Evolutionary conservation across 1,140 invertebrate genomes (phyloP), one percentile per base, ranked within the genome.

Genomic region (Eufriesea mexicana): DNA sequence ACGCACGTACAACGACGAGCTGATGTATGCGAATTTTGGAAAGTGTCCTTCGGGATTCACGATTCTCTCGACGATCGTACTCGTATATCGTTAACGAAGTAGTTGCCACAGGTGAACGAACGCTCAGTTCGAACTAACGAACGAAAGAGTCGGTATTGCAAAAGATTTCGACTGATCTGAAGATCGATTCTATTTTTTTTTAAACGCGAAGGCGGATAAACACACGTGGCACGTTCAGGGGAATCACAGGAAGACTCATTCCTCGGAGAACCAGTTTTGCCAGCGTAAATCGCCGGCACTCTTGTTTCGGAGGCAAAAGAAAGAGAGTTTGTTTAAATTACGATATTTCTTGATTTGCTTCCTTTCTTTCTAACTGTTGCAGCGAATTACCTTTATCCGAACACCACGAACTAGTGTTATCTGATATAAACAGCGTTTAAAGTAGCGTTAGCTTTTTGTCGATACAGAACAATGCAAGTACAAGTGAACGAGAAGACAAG

Each of bases 201-300:
- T 9, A 1, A n/a, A 67, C 6, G 28, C 4, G 16, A 28, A 5
- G n/a, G 20, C n/a, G 25, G 20, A 42, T n/a, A 51, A 62, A 75
- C 28, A 47, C 42, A 12, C 55, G 14, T n/a, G 5, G 10, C 12
- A 49, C 35, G 71, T 54, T 61, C 42, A 9, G 18, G 45, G 12
- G 20, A 64, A 49, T 59, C 59, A 72, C 67, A 78, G 73, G 20
- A 79, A 84, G 71, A 68, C 28, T 84, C 51, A 81, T 9, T 9
- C 51, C n/a, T 14, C n/a, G 18, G 55, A 28, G 67, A 78, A 85
- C 64, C 73, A 85, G 72, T 83, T 83, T 61, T 25, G 51, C 49
- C 10, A 14, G 54, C 2, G 25, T 64, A 18, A 84, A 82, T n/a
- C 18, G 51, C 12, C 47, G 10, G 14, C 64, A 23, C 55, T 62